Base-by-base conservation (phyloP, 1,140 invertebrate species). In the Sycophaga agraensis region DNA sequence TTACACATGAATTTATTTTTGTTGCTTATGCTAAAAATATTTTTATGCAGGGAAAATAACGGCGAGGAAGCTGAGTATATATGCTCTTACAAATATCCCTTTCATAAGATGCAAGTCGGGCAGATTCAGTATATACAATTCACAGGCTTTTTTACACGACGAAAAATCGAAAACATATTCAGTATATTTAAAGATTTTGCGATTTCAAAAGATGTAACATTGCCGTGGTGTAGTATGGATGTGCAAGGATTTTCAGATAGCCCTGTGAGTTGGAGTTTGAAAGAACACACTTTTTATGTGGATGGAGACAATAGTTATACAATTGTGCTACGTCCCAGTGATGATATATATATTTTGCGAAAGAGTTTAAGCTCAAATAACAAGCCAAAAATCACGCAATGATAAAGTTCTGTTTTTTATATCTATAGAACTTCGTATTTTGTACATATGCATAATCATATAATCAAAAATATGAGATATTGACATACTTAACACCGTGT, bases 211-310 rank as follows among this genome's bases (percentile, higher is more conserved):
- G 59, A 64, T 49, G 35, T 70, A 8, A 72, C 55, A 48, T 64
- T 73, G 40, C 70, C 76, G 9, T 86, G 84, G 84, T 61, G 70
- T 34, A 77, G 78, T 45, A 70, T 85, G 16, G 78, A 85, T 58
- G 76, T 85, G 6, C 82, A 85, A 67, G 84, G 84, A 34, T 86
- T 85, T 70, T 73, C 74, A 7, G 84, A 86, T 57, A 74, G 77
- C 58, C 83, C 84, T 14, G 63, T 82, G 3, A 80, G 73, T 45
- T 82, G 80, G 76, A 62, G 65, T 40, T 66, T 75, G 26, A 71
- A 78, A 53, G 81, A 84, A 68, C 78, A 85, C 60, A 78, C 73
- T 51, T 84, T 75, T 69, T 80, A 75, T 46, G 77, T 73, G 5
- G 80, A 83, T 65, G 82, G 82, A 53, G 81, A 85, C 40, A 84